phyloP scores from a whole-genome alignment of 2,797 vertebrate genomes.

The Phoebastria nigripes region DNA sequence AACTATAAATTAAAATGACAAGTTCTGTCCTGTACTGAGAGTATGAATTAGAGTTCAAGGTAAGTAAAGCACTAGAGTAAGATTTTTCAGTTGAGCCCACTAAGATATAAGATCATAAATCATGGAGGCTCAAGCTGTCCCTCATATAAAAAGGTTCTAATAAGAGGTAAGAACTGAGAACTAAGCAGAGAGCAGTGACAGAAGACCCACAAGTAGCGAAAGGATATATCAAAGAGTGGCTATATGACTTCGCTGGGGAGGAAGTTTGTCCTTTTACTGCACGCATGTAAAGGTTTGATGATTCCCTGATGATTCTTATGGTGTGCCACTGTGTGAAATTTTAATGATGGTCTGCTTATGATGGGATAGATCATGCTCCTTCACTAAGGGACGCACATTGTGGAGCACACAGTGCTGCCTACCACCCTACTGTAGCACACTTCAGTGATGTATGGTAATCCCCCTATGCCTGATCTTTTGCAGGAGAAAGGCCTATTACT shows the following conservation, averaged over 20 bases:
- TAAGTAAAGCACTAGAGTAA: background rate
- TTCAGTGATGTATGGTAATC: background rate
- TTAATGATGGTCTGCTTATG: background rate
- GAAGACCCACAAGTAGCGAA: background rate
- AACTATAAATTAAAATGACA: background rate
- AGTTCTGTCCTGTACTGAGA: background rate
- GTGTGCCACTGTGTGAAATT: background rate
- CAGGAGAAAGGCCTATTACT: background rate
- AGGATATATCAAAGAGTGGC: background rate
- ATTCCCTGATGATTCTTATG: background rate
- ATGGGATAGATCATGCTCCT: background rate
- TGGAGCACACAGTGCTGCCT: background rate
- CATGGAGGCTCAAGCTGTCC: background rate
- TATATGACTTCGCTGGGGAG: background rate
- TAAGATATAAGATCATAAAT: background rate
- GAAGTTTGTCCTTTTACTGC: background rate
- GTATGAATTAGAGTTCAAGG: background rate
- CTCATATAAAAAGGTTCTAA: background rate
- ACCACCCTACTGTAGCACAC: background rate
- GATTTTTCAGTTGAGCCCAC: background rate
- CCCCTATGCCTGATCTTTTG: background rate
- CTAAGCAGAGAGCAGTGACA: background rate
- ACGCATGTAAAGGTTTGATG: background rate
- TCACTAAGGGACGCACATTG: background rate
- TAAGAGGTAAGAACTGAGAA: background rate